These are phyloP conservation scores for Lagopus muta DNA, from an alignment of 2,113 vertebrate species.

Conservation along the genomic window DNA sequence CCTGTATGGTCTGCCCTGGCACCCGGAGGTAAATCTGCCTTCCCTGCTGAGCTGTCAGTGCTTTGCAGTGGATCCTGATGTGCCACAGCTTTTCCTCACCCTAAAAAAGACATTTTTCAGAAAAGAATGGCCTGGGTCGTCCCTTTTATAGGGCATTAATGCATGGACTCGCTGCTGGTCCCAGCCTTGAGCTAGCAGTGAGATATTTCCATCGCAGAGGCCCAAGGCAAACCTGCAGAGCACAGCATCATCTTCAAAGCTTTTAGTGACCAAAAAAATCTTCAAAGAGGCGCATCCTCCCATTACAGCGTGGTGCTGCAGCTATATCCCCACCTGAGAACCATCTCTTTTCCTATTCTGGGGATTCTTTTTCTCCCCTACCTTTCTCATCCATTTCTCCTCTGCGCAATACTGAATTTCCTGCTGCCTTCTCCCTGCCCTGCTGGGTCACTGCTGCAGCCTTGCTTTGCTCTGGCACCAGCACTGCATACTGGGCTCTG, in stretches of 20 bases:
- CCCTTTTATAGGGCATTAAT: not conserved
- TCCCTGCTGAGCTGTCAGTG: not conserved
- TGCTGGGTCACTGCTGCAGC: not conserved
- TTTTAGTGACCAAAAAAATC: not conserved
- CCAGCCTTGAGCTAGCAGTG: not conserved
- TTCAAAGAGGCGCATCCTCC: conserved; percentile 19
- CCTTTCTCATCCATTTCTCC: not conserved
- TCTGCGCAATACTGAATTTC: not conserved
- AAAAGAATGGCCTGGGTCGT: accelerated
- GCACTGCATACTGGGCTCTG: not conserved
- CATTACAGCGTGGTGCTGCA: accelerated
- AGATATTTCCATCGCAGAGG: not conserved
- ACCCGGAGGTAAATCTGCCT: not conserved
- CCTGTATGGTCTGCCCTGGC: conserved; percentile 7
- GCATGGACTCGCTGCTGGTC: accelerated
- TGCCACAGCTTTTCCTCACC: not conserved
- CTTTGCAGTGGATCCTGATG: not conserved
- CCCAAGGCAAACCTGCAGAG: not conserved
- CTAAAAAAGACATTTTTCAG: not conserved
- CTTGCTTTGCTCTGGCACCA: not conserved
- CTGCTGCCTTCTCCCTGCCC: not conserved
- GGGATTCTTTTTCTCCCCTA: not conserved
- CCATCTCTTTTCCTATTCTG: not conserved
- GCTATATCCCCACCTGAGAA: not conserved
- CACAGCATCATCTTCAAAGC: not conserved